A percentile compares a stretch with the other conserved stretches of the same genome.
Evolutionary conservation across 2,113 vertebrate species (phyloP).

Genomic region (Crotalus tigris): DNA sequence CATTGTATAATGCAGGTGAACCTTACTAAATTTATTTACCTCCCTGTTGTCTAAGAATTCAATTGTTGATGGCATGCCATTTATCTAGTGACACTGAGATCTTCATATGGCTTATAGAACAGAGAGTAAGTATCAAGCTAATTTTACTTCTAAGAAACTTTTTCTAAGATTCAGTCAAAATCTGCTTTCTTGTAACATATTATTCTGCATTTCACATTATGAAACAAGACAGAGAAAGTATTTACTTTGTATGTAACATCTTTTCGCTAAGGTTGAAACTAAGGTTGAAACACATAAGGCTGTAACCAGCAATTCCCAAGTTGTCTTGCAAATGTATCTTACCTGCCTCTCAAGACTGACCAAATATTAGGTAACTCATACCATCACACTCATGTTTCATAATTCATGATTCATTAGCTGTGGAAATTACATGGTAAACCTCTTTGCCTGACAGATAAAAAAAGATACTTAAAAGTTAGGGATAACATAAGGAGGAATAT

Average conservation of each 20-base stretch:
- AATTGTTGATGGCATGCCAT: neutral
- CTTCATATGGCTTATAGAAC: neutral
- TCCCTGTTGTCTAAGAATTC: neutral
- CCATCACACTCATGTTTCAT: neutral
- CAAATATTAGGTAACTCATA: neutral
- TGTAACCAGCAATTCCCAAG: neutral
- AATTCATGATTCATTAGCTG: neutral
- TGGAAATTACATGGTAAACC: neutral
- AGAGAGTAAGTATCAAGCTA: neutral
- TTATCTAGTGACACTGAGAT: neutral
- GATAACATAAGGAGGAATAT: neutral
- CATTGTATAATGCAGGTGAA: neutral
- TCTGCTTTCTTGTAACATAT: neutral
- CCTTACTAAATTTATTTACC: neutral
- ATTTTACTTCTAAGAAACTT: neutral
- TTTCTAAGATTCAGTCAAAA: neutral
- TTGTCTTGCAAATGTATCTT: neutral
- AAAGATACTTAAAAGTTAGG: neutral
- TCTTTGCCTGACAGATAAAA: neutral
- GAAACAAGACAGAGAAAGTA: neutral
- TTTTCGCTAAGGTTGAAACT: neutral
- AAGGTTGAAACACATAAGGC: neutral
- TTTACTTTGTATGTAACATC: neutral
- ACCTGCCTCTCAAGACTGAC: neutral
- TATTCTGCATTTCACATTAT: neutral